Evolutionary conservation across 2,113 vertebrate species (phyloP).

Genomic region (Ceuthmochares aereus): DNA sequence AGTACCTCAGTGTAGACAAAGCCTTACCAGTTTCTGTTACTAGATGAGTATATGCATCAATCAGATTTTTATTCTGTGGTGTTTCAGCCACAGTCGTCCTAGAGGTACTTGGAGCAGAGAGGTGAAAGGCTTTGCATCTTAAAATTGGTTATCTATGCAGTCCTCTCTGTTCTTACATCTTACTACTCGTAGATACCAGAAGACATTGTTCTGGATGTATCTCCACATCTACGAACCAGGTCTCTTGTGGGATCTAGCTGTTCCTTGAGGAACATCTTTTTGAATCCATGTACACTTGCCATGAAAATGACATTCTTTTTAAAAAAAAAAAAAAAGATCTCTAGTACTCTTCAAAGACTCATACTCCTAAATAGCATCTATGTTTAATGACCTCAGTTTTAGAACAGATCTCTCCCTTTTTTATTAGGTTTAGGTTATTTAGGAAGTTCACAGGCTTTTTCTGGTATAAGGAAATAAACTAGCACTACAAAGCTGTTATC

Average conservation of each 20-base stretch:
- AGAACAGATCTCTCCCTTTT: background rate
- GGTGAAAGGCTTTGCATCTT: background rate
- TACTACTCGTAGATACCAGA: background rate
- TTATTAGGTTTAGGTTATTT: background rate
- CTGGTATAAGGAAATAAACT: background rate
- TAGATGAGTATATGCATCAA: background rate
- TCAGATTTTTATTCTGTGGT: background rate
- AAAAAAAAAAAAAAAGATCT: background rate
- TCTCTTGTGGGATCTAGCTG: background rate
- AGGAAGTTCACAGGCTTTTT: background rate
- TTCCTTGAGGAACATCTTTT: background rate
- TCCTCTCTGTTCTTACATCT: background rate
- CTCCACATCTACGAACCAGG: background rate
- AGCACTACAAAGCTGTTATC: background rate
- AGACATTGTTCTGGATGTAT: background rate
- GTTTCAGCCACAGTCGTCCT: background rate
- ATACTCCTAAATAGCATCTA: background rate
- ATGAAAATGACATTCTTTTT: background rate
- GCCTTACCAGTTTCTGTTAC: background rate
- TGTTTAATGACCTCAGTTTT: background rate
- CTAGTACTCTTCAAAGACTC: background rate
- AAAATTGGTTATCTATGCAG: background rate
- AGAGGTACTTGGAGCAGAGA: background rate
- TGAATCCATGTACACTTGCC: background rate
- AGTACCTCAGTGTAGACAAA: background rate